Evolutionary conservation across 2,797 vertebrate species (phyloP).

Genomic region (Falco biarmicus): DNA sequence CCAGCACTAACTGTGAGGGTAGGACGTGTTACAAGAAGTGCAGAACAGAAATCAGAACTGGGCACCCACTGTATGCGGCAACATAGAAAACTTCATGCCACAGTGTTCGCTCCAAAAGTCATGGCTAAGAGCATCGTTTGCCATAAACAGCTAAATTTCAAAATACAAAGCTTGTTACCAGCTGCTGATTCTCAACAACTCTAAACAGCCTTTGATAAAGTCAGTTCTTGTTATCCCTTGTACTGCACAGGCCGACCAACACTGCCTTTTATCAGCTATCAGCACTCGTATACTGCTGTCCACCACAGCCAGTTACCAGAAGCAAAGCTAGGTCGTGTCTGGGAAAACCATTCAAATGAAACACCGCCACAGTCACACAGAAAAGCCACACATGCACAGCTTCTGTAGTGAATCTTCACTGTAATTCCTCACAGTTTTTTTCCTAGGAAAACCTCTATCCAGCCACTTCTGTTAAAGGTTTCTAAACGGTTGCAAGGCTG

Average conservation of each 20-base stretch:
- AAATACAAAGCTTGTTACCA: background rate
- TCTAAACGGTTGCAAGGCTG: background rate
- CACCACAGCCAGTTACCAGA: background rate
- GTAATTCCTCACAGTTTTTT: no score
- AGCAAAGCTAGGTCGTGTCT: background rate
- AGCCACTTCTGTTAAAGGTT: background rate
- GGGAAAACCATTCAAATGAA: background rate
- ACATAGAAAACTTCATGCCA: background rate
- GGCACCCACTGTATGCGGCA: fast-evolving
- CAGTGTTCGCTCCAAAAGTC: background rate
- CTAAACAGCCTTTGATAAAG: background rate
- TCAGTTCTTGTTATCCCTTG: background rate
- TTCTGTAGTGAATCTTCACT: background rate
- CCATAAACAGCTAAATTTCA: background rate
- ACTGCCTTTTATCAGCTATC: background rate
- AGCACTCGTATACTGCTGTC: background rate
- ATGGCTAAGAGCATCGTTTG: background rate
- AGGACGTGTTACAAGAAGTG: background rate
- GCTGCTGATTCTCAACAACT: background rate
- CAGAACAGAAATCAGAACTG: background rate
- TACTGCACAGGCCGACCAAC: background rate
- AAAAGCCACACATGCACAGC: fast-evolving
- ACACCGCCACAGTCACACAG: background rate
- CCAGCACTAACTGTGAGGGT: background rate
- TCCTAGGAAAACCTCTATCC: background rate